Base-by-base conservation (phyloP, 92 coral and sea anemone genomes). In the Siderastrea siderea region DNA sequence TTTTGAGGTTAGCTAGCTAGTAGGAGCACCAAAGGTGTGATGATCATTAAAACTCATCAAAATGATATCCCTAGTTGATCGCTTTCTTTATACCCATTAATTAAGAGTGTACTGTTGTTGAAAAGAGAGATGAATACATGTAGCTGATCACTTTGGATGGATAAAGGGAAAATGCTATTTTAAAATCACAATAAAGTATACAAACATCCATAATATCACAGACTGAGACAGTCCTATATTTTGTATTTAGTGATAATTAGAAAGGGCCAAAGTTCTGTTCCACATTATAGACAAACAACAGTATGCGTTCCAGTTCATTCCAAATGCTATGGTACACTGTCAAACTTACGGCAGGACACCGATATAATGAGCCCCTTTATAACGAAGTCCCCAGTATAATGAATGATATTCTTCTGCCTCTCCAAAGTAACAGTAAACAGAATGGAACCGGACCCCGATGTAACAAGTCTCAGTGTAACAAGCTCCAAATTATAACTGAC, bases 201-300 rank as follows among this genome's bases (percentile, higher is more conserved):
- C 70, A 65, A 65, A 65, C 70, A 65, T 65, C 66, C 2, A 61
- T 46, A 65, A 65, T 65, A 65, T 65, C 70, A 19, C 43, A 19
- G 17, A 65, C 70, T 17, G 70, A 19, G 17, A 65, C 70, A 65
- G 70, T 65, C 45, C 10, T 11, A 61, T 61, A 65, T 65, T 19
- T 65, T 65, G 70, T 65, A 17, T 65, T 65, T 4, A 38, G 70
- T 8, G 12, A 65, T 19, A 59, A 13, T 19, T 19, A 17, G 5
- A 65, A 10, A 65, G 4, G 8, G 10, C 6, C 7, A 53, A 53
- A 1, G 57, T 53, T 53, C 57, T 5, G 10, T 5, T 53, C 10
- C 57, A 53, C 57, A 13, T 14, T 2, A 55, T 11, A 55, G 12
- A 14, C 61, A 7, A 55, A 61, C 16, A 14, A 61, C 66, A 61